These are phyloP conservation scores for Galeruca laticollis DNA, from an alignment of 2,888 invertebrate genomes.

Conservation along the genomic window DNA sequence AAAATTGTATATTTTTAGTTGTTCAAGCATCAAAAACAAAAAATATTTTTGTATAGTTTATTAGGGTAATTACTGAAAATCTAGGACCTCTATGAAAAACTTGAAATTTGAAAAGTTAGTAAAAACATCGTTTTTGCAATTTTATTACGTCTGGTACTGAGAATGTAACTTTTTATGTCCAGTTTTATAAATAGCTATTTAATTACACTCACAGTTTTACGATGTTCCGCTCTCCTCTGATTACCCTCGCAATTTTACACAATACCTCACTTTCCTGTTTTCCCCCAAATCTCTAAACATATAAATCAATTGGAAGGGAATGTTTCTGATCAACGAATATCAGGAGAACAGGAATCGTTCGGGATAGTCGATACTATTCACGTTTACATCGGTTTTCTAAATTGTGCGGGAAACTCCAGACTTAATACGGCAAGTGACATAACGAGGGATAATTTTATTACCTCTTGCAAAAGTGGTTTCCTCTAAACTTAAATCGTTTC, in stretches of 20 bases:
- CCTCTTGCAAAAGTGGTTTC: background rate
- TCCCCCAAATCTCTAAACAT: background rate
- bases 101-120: too few species aligned
- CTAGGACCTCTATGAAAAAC: too few species aligned
- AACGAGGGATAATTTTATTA: constrained; percentile 1
- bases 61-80: too few species aligned
- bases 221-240: too few species aligned
- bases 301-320: constrained; percentile 1
- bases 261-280: too few species aligned
- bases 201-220: background rate
- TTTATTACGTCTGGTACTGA: too few species aligned
- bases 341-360: background rate
- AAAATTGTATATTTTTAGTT: too few species aligned
- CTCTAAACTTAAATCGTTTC: background rate
- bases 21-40: too few species aligned
- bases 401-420: background rate
- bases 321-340: constrained; percentile 3
- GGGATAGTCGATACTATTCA: constrained; percentile 1
- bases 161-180: too few species aligned
- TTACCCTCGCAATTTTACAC: too few species aligned
- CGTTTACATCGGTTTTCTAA: background rate
- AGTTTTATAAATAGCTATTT: background rate
- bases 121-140: too few species aligned
- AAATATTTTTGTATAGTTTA: too few species aligned
- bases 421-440: background rate